These are phyloP conservation scores for Grammomys surdaster DNA, from an alignment of 2,113 vertebrate species.

Conservation along the genomic window DNA sequence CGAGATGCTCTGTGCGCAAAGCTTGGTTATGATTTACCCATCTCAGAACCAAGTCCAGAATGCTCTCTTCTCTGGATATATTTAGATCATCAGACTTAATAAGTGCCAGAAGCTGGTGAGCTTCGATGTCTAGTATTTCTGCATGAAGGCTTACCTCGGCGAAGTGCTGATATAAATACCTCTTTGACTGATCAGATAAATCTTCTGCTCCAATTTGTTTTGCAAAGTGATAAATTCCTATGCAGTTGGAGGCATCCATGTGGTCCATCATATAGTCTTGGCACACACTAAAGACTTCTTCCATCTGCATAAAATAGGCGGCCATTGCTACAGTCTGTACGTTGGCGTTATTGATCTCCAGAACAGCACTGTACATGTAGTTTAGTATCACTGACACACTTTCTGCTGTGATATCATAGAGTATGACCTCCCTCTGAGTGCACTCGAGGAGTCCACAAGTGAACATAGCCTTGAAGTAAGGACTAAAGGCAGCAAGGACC, in stretches of 20 bases:
- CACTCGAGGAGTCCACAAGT: constrained; percentile 96
- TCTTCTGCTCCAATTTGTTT: constrained; percentile 95
- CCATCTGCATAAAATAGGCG: constrained; percentile 97
- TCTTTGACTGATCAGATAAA: constrained; percentile 91
- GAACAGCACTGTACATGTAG: constrained; percentile 94
- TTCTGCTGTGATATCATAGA: constrained; percentile 92
- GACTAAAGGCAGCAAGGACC: constrained; percentile 96
- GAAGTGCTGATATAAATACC: constrained; percentile 94
- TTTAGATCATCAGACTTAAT: constrained; percentile 97
- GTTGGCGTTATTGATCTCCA: constrained; percentile 90
- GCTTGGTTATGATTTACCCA: constrained; percentile 92
- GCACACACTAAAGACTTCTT: constrained; percentile 92
- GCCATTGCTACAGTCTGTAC: constrained; percentile 94
- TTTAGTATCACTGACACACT: constrained; percentile 91
- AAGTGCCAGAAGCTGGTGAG: constrained; percentile 91
- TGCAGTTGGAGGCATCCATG: constrained; percentile 97
- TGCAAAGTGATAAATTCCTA: constrained; percentile 96
- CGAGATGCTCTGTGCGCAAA: constrained; percentile 87
- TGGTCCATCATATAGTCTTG: constrained; percentile 95
- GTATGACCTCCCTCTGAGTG: constrained; percentile 89
- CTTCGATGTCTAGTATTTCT: constrained; percentile 95
- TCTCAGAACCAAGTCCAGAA: constrained; percentile 94
- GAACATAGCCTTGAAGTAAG: constrained; percentile 98
- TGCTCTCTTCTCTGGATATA: constrained; percentile 94
- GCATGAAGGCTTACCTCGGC: constrained; percentile 94